These are phyloP conservation scores for Pituophis catenifer DNA, from an alignment of 2,113 vertebrate genomes.

Conservation along the genomic window DNA sequence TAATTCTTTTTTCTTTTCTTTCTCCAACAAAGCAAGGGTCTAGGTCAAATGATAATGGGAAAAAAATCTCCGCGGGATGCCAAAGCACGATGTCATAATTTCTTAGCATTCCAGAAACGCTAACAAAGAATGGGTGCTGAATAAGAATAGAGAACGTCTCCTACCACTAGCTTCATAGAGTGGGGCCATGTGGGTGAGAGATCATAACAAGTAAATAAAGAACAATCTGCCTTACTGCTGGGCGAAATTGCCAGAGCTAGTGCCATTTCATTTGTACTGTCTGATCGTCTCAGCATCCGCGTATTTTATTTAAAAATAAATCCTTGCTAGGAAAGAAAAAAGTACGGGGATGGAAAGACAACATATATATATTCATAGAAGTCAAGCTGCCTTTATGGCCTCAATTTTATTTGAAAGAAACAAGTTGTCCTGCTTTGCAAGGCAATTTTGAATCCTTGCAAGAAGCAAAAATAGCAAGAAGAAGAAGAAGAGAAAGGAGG, in stretches of 20 bases:
- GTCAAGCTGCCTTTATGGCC: constrained; percentile 57
- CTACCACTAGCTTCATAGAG: not conserved
- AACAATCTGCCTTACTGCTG: not conserved
- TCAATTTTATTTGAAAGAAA: constrained; percentile 64
- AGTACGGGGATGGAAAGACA: not conserved
- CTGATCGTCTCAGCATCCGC: constrained; percentile 44
- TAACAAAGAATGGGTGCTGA: not conserved
- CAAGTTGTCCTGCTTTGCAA: constrained; percentile 59
- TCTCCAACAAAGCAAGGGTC: fast-evolving
- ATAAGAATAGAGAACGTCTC: not conserved
- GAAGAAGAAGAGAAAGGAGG: not conserved
- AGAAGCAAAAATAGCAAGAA: constrained; percentile 47
- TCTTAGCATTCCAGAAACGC: not conserved
- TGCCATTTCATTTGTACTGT: constrained; percentile 15
- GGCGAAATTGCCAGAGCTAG: constrained; percentile 4
- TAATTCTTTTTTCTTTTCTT: not conserved
- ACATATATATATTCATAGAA: constrained; percentile 57
- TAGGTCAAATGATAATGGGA: not conserved
- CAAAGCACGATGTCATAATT: not conserved
- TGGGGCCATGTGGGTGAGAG: fast-evolving
- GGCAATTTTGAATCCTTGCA: constrained; percentile 60
- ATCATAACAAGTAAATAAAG: not conserved
- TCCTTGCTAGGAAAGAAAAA: not conserved
- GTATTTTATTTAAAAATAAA: constrained; percentile 54
- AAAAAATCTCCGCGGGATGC: not conserved